Evolutionary conservation across 2,888 invertebrate species (phyloP).

Genomic region (Drosophila algonquin): DNA sequence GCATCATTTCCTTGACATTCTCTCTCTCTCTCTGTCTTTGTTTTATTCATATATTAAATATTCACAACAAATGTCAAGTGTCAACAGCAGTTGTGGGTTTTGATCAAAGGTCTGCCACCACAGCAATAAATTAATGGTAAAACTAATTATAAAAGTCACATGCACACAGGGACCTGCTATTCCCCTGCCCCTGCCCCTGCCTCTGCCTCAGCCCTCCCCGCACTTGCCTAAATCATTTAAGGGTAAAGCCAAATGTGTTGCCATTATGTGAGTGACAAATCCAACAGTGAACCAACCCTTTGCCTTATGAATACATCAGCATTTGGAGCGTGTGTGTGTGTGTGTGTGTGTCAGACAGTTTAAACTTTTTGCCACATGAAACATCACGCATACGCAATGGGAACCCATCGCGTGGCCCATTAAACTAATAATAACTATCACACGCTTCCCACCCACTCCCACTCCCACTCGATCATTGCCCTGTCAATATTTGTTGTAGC

Average conservation of each 20-base stretch:
- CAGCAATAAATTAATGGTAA: constrained; percentile 35
- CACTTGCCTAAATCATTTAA: constrained; percentile 22
- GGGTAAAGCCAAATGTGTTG: constrained; percentile 38
- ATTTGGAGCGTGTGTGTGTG: not conserved
- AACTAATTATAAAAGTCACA: constrained; percentile 39
- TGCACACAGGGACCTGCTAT: not conserved
- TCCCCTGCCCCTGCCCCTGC: not conserved
- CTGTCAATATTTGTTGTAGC: constrained; percentile 29
- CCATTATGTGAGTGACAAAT: constrained; percentile 24
- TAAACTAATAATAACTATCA: constrained; percentile 40
- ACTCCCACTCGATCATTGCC: constrained; percentile 23
- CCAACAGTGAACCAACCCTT: constrained; percentile 10
- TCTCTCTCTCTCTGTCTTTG: not conserved
- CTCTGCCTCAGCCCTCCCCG: too few species aligned
- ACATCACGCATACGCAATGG: constrained; percentile 57
- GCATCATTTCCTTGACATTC: not conserved
- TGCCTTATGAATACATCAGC: constrained; percentile 26
- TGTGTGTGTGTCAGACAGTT: constrained; percentile 9
- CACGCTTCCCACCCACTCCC: constrained; percentile 2
- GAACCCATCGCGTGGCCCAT: constrained; percentile 12
- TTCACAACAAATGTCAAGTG: constrained; percentile 24
- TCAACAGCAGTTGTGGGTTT: constrained; percentile 30
- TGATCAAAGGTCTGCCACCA: constrained; percentile 29
- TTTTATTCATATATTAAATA: not conserved
- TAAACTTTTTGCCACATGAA: constrained; percentile 43